phyloP scores from a whole-genome alignment of 2,888 invertebrate species.

The Tricholauxania praeusta region DNA sequence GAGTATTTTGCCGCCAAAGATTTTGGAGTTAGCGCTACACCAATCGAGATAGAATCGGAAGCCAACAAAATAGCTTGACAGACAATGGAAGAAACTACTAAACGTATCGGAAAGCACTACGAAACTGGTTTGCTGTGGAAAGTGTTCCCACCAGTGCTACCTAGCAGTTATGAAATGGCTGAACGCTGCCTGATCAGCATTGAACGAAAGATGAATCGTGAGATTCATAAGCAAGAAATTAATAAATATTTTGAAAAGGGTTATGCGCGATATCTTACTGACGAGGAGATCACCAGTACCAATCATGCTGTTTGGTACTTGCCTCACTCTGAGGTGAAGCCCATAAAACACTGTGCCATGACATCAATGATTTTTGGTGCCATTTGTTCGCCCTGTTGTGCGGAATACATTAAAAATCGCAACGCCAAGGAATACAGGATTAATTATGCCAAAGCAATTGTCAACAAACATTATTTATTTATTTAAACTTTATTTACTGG shows the following conservation, averaged over 20 bases:
- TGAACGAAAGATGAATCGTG: neutral
- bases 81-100: no score
- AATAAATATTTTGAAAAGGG: conserved; percentile 46
- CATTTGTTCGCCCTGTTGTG: conserved; percentile 45
- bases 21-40: no score
- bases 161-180: no score
- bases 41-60: no score
- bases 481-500: no score
- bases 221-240: conserved; percentile 31
- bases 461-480: conserved; percentile 41
- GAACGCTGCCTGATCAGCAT: no score
- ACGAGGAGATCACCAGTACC: neutral
- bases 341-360: conserved; percentile 44
- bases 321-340: conserved; percentile 53
- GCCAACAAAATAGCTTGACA: no score
- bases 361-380: conserved; percentile 49
- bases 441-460: conserved; percentile 23
- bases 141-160: neutral
- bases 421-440: conserved; percentile 26
- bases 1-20: no score
- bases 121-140: neutral
- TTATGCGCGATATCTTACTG: conserved; percentile 38
- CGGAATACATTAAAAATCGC: conserved; percentile 46
- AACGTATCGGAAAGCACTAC: no score
- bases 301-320: conserved; percentile 49